phyloP scores from a whole-genome alignment of 2,888 invertebrate species.

The Himalopsyche kuldschensis region DNA sequence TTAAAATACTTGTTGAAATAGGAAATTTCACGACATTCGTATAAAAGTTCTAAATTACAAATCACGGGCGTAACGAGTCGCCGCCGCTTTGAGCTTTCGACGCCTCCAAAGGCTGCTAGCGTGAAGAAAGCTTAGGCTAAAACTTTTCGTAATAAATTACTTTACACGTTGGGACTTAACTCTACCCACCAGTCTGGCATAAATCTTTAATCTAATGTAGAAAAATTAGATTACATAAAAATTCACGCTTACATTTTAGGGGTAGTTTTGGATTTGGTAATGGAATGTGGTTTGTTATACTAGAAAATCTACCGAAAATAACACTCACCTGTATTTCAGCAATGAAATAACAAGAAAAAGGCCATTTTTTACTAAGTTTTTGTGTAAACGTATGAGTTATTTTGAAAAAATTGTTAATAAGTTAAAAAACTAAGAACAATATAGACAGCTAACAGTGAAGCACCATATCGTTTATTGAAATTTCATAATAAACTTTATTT shows the following conservation, averaged over 20 bases:
- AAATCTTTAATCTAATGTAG: constrained; percentile 38
- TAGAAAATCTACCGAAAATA: too few species aligned
- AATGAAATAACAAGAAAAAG: too few species aligned
- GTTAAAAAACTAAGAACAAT: too few species aligned
- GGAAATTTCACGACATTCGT: constrained; percentile 23
- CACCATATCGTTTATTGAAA: too few species aligned
- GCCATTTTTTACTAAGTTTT: too few species aligned
- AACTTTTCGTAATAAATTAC: constrained; percentile 32
- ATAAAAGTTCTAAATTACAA: constrained; percentile 35
- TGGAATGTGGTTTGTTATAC: too few species aligned
- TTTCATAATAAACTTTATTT: too few species aligned
- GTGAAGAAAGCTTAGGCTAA: constrained; percentile 23
- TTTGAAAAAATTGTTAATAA: too few species aligned
- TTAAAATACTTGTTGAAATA: constrained; percentile 20
- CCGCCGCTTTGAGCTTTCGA: constrained; percentile 28
- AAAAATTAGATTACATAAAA: constrained; percentile 32
- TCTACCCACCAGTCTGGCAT: constrained; percentile 22
- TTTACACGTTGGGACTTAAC: constrained; percentile 28
- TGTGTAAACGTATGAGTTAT: too few species aligned
- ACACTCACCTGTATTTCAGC: too few species aligned
- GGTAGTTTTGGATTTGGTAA: neutral
- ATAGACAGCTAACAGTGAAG: too few species aligned
- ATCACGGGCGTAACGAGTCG: constrained; percentile 34
- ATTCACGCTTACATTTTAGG: neutral
- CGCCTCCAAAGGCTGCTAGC: constrained; percentile 16